phyloP scores from a whole-genome alignment of 1,140 invertebrate species.

The Bemisia tabaci region DNA sequence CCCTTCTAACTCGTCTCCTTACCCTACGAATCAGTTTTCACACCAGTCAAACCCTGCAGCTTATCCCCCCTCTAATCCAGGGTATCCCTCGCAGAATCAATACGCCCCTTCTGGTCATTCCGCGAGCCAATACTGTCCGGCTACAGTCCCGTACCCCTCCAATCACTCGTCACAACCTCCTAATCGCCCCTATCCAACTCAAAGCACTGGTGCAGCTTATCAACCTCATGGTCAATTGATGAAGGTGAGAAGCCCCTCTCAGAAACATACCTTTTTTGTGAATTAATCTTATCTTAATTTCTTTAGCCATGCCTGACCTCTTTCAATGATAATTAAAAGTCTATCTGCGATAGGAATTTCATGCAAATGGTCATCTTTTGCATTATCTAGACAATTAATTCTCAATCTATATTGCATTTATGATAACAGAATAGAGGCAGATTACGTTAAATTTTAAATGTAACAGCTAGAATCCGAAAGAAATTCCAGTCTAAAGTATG shows the following conservation, averaged over 20 bases:
- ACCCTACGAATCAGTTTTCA: neutral
- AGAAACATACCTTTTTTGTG: no score
- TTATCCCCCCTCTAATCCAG: neutral
- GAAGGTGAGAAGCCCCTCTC: neutral
- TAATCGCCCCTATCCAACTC: neutral
- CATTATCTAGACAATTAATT: no score
- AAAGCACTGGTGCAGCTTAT: neutral
- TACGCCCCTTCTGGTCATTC: neutral
- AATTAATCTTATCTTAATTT: no score
- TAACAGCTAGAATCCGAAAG: no score
- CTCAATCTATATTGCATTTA: neutral
- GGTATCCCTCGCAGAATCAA: no score
- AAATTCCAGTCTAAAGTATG: no score
- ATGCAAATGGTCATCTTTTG: neutral
- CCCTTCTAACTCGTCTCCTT: neutral
- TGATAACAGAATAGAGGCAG: neutral
- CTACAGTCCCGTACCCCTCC: neutral
- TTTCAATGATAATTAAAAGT: neutral
- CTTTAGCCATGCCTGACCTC: no score
- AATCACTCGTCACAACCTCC: neutral
- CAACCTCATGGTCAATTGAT: neutral
- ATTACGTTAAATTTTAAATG: no score
- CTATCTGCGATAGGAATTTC: neutral
- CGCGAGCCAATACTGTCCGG: neutral
- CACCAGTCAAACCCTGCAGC: neutral